phyloP scores from a whole-genome alignment of 2,888 invertebrate species.

The Sisyra nigra region DNA sequence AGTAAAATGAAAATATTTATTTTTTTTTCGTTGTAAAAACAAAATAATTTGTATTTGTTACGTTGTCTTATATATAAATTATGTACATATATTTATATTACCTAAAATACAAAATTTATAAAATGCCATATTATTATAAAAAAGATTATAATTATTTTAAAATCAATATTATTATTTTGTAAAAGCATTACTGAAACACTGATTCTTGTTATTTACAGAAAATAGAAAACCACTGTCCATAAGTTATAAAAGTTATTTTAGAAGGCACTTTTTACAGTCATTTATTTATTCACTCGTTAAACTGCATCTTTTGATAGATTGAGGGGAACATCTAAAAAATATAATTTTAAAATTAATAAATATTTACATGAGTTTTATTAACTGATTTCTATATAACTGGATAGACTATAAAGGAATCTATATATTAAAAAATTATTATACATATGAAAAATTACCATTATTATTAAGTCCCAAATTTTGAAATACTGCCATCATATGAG shows the following conservation, averaged over 20 bases:
- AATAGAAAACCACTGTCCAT: slow-evolving; percentile 8
- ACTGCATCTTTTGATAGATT: slow-evolving; percentile 74
- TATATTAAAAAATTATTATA: too few species aligned
- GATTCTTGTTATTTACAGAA: slow-evolving; percentile 9
- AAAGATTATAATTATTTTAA: slow-evolving; percentile 8
- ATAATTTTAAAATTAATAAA: slow-evolving; percentile 15
- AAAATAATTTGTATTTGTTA: too few species aligned
- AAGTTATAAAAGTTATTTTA: slow-evolving; percentile 6
- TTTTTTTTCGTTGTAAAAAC: too few species aligned
- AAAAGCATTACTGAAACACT: slow-evolving; percentile 9
- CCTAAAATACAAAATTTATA: neutral
- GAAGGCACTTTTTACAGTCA: slow-evolving; percentile 8
- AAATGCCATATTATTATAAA: slow-evolving; percentile 2
- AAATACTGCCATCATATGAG: too few species aligned
- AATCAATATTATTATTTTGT: slow-evolving; percentile 5
- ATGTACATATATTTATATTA: too few species aligned
- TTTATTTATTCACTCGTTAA: slow-evolving; percentile 16
- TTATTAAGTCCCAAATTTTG: too few species aligned
- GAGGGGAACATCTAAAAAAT: slow-evolving; percentile 69
- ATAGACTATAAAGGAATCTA: too few species aligned
- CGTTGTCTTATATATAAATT: too few species aligned
- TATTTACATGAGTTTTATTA: slow-evolving; percentile 5
- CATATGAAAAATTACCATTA: too few species aligned
- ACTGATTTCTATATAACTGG: too few species aligned
- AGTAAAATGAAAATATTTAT: too few species aligned